A percentile compares a stretch with the other conserved stretches of the same genome.
phyloP scores from a whole-genome alignment of 2,797 vertebrate genomes.

The Novumbra hubbsi region DNA sequence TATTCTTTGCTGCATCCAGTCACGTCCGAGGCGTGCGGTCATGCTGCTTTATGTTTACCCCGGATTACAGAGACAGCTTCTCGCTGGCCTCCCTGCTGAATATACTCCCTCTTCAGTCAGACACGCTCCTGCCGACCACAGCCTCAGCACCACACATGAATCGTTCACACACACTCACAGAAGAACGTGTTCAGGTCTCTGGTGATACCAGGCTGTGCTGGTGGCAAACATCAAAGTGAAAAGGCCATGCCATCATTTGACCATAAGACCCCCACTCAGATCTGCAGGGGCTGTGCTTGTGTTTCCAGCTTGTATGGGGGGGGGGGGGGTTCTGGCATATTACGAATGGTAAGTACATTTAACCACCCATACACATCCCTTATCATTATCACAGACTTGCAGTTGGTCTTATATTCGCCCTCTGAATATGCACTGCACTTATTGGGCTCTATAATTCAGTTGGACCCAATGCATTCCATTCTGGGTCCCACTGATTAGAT shows the following conservation, averaged over 20 bases:
- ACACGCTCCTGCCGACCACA: conserved; percentile 58
- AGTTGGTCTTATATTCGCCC: not conserved
- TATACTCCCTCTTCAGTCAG: conserved; percentile 68
- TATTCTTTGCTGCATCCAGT: conserved; percentile 60
- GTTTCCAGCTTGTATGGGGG: not conserved
- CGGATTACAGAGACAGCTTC: conserved; percentile 66
- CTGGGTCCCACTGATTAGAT: not conserved
- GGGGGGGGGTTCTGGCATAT: conserved; percentile 50
- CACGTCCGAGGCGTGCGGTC: conserved; percentile 70
- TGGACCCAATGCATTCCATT: not conserved
- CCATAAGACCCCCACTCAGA: not conserved
- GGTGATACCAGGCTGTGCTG: conserved; percentile 38
- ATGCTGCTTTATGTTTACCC: conserved; percentile 74
- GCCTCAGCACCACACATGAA: conserved; percentile 51
- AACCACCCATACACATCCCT: not conserved
- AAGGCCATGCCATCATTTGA: not conserved
- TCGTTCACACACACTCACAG: conserved; percentile 4
- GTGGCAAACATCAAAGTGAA: conserved; percentile 46
- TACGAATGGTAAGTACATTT: not conserved
- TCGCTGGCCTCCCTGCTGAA: conserved; percentile 59
- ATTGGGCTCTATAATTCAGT: not conserved
- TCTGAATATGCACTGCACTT: not conserved
- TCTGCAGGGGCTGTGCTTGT: not conserved
- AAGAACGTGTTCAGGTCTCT: conserved; percentile 36
- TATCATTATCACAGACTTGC: not conserved